Evolutionary conservation across 1,140 invertebrate genomes (phyloP), one percentile per base, ranked within the genome.

Genomic region (Drosophila mojavensis): DNA sequence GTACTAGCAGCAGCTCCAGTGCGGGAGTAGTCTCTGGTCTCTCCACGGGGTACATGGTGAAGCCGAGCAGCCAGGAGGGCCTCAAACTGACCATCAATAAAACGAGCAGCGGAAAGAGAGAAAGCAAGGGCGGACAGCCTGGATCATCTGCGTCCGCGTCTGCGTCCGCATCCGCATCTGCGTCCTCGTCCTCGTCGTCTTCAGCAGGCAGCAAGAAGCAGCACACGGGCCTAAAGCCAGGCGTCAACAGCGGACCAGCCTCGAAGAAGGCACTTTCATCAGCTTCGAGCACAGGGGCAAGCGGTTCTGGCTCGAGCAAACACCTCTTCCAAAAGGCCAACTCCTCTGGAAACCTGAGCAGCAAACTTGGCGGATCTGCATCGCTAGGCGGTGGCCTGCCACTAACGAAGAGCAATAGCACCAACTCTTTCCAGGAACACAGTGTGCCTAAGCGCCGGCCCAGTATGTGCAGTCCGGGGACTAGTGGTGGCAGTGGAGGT

Each of bases 71-170:
- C 65, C 86, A 90, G 48, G 97, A 97, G 81, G 97, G 97, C 0
- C 96, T 98, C 92, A 98, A 97, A 91, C 94, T 98, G 56, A 98
- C 97, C 0, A 97, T 98, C 7, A 98, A 97, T 81, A 98, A 97
- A 93, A 97, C 96, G 1, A 79, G 78, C 41, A 90, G 70, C 68
- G 75, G 56, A 54, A 72, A 69, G 56, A 62, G 59, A 6, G 64
- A 69, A 7, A 36, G 39, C 66, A 66, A 72, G 33, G 33, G 41
- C 6, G 65, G 45, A 48, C 30, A 66, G 51, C 17, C 39, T 33
- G 13, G 50, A 9, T 61, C 63, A 39, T 11, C 36, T 10, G 10
- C 33, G 33, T 9, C 36, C 36, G 10, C 69, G 7, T 9, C 33
- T 1, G 2, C 69, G 7, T 9, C 33, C 7, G 6, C 69, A 33